Evolutionary conservation across 2,888 invertebrate genomes (phyloP).

Genomic region (Pterostichus madidus): DNA sequence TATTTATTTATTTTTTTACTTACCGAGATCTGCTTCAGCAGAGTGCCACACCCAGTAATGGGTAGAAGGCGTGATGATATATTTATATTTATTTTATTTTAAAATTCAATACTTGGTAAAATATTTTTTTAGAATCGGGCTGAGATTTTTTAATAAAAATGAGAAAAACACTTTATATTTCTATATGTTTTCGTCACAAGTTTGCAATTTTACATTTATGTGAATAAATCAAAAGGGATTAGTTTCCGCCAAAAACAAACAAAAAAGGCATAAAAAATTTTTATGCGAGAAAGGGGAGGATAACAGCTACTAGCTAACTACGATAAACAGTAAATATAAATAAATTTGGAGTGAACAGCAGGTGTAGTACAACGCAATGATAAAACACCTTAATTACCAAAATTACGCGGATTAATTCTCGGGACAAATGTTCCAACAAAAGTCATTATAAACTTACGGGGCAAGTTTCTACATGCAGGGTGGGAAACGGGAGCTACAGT

Average conservation of each 20-base stretch:
- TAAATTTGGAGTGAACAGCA: neutral
- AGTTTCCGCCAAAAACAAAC: neutral
- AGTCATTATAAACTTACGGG: slow-evolving; percentile 55
- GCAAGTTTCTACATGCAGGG: slow-evolving; percentile 4
- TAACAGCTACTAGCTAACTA: neutral
- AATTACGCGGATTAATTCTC: slow-evolving; percentile 15
- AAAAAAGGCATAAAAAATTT: neutral
- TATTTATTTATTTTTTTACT: no score
- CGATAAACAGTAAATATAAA: slow-evolving; percentile 4
- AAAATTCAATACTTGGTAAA: no score
- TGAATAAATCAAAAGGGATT: neutral
- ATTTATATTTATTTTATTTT: no score
- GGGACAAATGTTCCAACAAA: slow-evolving; percentile 21
- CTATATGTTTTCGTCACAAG: neutral
- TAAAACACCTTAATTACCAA: slow-evolving; percentile 44
- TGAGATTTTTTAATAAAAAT: neutral
- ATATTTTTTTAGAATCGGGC: no score
- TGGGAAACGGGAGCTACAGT: no score
- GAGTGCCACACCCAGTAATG: no score
- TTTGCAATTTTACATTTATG: neutral
- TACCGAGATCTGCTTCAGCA: no score
- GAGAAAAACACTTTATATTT: neutral
- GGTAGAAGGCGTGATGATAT: no score
- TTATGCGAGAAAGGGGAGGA: neutral
- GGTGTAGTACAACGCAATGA: slow-evolving; percentile 4